Conservation (phyloP, 2,113 vertebrate genomes). For the Leucosticte australis region DNA sequence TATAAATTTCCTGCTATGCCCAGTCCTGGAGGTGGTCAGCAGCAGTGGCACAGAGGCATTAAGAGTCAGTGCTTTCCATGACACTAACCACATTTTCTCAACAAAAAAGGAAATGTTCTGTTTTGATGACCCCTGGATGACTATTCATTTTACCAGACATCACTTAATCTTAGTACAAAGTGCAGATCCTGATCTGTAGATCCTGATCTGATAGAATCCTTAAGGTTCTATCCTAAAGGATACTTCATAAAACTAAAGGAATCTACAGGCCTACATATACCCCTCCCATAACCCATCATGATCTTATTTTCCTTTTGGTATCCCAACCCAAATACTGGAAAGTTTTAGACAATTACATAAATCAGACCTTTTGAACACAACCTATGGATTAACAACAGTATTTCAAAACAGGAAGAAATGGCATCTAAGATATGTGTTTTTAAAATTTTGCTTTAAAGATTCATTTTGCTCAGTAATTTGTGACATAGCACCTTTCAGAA, state of each 20-base stretch:
- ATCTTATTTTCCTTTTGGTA: neutral
- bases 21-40: neutral
- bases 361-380: neutral
- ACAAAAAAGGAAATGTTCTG: neutral
- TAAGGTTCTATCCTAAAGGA: neutral
- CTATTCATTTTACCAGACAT: neutral
- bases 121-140: neutral
- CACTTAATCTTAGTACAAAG: neutral
- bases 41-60: neutral
- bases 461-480: neutral
- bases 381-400: neutral
- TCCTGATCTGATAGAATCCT: neutral
- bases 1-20: neutral
- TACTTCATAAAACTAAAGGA: neutral
- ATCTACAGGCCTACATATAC: neutral
- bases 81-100: neutral
- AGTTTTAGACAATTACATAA: neutral
- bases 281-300: neutral
- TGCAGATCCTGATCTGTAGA: neutral
- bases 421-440: neutral
- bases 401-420: neutral
- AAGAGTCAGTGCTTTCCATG: neutral
- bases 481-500: neutral
- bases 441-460: neutral
- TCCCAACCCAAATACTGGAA: neutral